Base-by-base conservation (phyloP, 2,888 invertebrate species). In the Meiosimyza decipiens region DNA sequence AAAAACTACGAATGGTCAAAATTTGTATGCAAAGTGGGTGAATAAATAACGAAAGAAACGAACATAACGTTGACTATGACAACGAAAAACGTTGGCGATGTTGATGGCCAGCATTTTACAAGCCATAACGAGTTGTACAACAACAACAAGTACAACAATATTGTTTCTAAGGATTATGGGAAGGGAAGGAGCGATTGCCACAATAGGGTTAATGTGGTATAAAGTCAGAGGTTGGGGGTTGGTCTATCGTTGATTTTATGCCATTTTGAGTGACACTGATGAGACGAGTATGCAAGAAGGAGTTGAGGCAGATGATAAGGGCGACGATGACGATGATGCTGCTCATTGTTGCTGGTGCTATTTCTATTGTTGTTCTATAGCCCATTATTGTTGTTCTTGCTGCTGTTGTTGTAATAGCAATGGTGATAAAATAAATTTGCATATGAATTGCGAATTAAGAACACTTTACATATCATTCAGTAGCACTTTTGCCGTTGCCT, bases 391-490 rank as follows among this genome's bases (percentile, higher is more conserved):
- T 70, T 73, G 73, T 59, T 65, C 68, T 71, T 72, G 22, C 2
- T 22, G 22, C 69, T 72, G 73, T 71, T 74, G 77, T 74, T 75
- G 79, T 76, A 74, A 78, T 80, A 81, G 80, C 80, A 81, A 80
- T 81, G 82, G 83, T 82, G 86, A 84, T 84, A 86, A 85, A 83
- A 86, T 85, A 86, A 86, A 86, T 86, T 86, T 86, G 83, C 86
- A 86, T 86, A 86, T 86, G 86, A 86, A 86, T 86, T 82, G 85
- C 80, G 85, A 86, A 86, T 86, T 86, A 86, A 85, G 83, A 84
- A 83, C 84, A 81, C 81, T 84, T 85, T 85, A 82, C 80, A 85
- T 82, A 84, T 82, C 82, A 81, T 81, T 75, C 78, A 57, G 55
- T 55, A 16, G 57, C 47, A 57, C 57, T 57, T 57, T 55, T 47